Evolutionary conservation across 1,140 invertebrate genomes (phyloP), one percentile per base, ranked within the genome.

Genomic region (Rhagoletis pomonella): DNA sequence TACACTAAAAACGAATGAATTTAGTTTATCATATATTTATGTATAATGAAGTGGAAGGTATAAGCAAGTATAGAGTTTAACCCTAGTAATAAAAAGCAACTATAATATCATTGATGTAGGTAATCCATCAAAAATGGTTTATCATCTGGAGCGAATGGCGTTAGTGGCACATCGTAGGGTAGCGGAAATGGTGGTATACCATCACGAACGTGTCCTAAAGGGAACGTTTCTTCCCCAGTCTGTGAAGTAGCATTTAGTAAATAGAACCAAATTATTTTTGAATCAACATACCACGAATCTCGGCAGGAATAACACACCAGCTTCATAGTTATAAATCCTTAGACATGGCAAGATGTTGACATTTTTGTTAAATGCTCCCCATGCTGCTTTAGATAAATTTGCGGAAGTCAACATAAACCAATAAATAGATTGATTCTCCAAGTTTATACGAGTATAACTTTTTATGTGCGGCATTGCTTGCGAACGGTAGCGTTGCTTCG

Each of bases 331-430:
- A 91, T 97, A 95, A 2, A 98, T 96, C 88, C 96, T 95, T 69
- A 97, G 93, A 88, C 95, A 95, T 0, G 91, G 91, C 87, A 94
- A 90, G 59, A 94, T 94, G 62, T 93, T 93, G 69, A 95, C 94
- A 87, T 95, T 95, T 89, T 97, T 97, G 88, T 96, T 96, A 39
- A 95, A 91, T 19, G 93, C 94, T 87, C 98, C 98, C 98, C 98
- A 99, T 1, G 98, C 98, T 19, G 98, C 97, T 94, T 99, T 99
- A 14, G 98, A 99, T 7, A 99, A 93, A 94, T 99, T 99, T 0
- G 97, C 97, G 89, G 97, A 99, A 0, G 98, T 98, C 0, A 99
- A 93, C 1, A 98, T 93, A 91, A 98, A 98, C 96, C 96, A 97
- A 88, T 95, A 96, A 88, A 95, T 94, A 91, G 95, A 93, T 81